Evolutionary conservation across 2,797 vertebrate genomes (phyloP).

Genomic region (Poecilia wingei): DNA sequence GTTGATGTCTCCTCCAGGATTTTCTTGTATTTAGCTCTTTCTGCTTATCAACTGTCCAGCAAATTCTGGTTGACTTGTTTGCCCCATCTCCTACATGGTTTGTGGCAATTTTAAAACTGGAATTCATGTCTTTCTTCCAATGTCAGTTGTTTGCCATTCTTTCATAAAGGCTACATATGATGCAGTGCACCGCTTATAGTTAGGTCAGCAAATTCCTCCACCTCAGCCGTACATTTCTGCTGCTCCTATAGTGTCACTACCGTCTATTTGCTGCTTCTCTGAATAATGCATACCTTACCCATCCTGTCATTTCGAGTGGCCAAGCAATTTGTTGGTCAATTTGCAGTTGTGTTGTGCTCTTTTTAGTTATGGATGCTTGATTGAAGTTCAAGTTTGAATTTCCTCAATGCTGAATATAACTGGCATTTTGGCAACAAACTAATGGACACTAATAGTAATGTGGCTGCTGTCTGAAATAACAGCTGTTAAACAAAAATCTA

Average conservation of each 20-base stretch:
- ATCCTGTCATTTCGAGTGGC: no score
- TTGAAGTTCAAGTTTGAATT: background rate
- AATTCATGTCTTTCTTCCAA: background rate
- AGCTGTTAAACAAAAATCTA: background rate
- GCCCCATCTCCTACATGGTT: background rate
- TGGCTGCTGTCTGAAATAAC: slow-evolving; percentile 5
- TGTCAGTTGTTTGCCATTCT: background rate
- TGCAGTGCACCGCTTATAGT: background rate
- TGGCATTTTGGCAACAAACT: background rate
- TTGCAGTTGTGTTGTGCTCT: background rate
- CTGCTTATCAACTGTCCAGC: background rate
- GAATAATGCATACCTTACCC: background rate
- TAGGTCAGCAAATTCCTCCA: background rate
- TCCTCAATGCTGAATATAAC: background rate
- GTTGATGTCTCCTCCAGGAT: background rate
- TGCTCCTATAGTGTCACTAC: background rate
- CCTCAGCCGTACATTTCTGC: background rate
- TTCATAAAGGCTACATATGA: background rate
- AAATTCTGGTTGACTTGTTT: background rate
- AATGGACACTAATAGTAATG: slow-evolving; percentile 2
- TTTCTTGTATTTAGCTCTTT: background rate
- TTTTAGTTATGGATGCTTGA: background rate
- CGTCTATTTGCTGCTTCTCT: background rate
- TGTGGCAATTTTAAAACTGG: background rate
- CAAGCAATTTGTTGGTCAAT: background rate